Evolutionary conservation across 2,888 invertebrate species (phyloP), one percentile per base, ranked within the genome.

Genomic region (Galeruca laticollis): DNA sequence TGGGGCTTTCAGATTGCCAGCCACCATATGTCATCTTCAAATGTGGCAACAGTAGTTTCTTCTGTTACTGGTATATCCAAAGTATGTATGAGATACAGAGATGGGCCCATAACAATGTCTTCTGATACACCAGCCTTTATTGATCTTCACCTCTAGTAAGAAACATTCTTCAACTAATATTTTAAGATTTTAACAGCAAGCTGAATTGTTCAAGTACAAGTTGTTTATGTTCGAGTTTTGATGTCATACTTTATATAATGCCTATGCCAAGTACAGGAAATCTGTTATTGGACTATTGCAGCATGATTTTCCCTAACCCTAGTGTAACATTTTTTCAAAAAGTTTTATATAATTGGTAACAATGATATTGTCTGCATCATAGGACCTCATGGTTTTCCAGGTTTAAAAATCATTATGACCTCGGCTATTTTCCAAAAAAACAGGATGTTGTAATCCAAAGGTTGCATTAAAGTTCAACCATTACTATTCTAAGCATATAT

Each of bases 211-310:
- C 37, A 37, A 11, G 11, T 37, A 37, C 8, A 37, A 37, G 37
- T 37, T 37, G 37, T 37, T 47, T 63, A 33, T 13, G n/a, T 10
- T 43, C 20, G 52, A 63, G 51, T 35, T 33, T 33, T 63, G 35
- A 35, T 63, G 63, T 31, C 63, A 63, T 15, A 52, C 63, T 52
- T 43, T 26, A 21, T 52, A 51, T n/a, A 63, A 63, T 20, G 63
- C 63, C 37, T 37, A 9, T 9, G 37, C 37, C 37, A 37, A 6
- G 6, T 37, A 6, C 37, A 37, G 37, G 37, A n/a, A n/a, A n/a
- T n/a, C n/a, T n/a, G n/a, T n/a, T n/a, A n/a, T n/a, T n/a, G n/a
- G n/a, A n/a, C n/a, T n/a, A n/a, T n/a, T n/a, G n/a, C n/a, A n/a
- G n/a, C n/a, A n/a, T n/a, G n/a, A n/a, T n/a, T n/a, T n/a, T n/a